Evolutionary conservation across 2,888 invertebrate species (phyloP).

Genomic region (Blastobasis adustella): DNA sequence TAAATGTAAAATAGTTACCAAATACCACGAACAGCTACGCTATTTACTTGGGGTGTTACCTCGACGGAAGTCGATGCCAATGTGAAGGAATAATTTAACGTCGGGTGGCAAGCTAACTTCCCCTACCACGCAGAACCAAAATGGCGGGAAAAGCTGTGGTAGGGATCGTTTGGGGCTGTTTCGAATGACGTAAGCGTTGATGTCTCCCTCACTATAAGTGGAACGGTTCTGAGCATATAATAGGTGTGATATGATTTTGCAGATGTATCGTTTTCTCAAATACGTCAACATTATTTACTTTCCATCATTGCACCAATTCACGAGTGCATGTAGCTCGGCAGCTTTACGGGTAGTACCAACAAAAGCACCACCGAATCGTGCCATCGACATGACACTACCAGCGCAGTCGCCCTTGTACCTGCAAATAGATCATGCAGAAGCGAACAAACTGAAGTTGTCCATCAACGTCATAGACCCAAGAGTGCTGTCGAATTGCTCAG

Average conservation of each 20-base stretch:
- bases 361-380: conserved; percentile 25
- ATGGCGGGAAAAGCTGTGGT: no score
- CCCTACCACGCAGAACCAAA: no score
- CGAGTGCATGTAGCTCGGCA: conserved; percentile 41
- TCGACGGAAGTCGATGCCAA: no score
- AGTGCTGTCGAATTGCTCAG: conserved; percentile 39
- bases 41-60: no score
- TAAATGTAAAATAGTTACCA: no score
- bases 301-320: conserved; percentile 46
- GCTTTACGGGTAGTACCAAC: conserved; percentile 25
- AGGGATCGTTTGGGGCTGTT: no score
- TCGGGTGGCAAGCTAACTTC: no score
- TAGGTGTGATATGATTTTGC: conserved; percentile 12
- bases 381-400: conserved; percentile 39
- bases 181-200: no score
- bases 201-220: no score
- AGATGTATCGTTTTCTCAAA: conserved; percentile 32
- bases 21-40: no score
- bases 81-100: no score
- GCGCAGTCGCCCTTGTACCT: conserved; percentile 50
- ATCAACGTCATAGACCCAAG: conserved; percentile 46
- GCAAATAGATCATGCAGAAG: conserved; percentile 52
- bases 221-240: no score
- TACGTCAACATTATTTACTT: conserved; percentile 29
- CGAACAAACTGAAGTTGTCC: conserved; percentile 37